phyloP scores from a whole-genome alignment of 2,797 vertebrate species.

The Ispidina picta region DNA sequence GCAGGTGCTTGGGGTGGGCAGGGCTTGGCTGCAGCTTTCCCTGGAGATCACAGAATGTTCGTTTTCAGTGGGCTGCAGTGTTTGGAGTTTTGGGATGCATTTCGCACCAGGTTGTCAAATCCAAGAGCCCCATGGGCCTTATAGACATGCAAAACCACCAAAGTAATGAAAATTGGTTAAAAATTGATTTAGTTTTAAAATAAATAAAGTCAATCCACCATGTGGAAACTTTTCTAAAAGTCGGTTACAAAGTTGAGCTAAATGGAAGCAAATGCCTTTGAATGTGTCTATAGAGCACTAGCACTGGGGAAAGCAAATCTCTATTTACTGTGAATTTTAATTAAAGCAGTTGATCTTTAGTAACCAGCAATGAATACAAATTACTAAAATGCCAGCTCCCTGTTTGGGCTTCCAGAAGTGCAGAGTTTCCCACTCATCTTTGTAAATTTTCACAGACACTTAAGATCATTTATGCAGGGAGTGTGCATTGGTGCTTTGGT shows the following conservation, averaged over 20 bases:
- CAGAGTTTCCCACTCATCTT: not conserved
- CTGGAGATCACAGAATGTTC: not conserved
- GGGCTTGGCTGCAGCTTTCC: not conserved
- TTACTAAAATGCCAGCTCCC: not conserved
- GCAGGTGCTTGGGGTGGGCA: not conserved
- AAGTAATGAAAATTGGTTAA: constrained; percentile 62
- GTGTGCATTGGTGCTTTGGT: not conserved
- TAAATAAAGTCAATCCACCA: constrained; percentile 1
- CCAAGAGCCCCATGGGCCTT: constrained; percentile 42
- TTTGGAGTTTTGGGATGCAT: constrained; percentile 40
- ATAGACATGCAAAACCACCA: constrained; percentile 64
- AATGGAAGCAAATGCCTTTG: constrained; percentile 39
- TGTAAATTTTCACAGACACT: not conserved
- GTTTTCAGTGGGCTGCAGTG: constrained; percentile 16
- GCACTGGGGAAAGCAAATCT: not conserved
- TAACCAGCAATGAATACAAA: not conserved
- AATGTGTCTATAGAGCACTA: constrained; percentile 4
- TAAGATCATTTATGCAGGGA: fast-evolving
- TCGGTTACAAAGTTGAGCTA: constrained; percentile 43
- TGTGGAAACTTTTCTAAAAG: constrained; percentile 67
- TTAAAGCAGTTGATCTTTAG: constrained; percentile 7
- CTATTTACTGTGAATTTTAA: constrained; percentile 25
- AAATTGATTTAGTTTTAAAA: constrained; percentile 56
- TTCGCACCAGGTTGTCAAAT: constrained; percentile 49
- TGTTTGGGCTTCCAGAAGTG: not conserved